Conservation (phyloP, 2,113 vertebrate genomes). For the Nothoprocta perdicaria region DNA sequence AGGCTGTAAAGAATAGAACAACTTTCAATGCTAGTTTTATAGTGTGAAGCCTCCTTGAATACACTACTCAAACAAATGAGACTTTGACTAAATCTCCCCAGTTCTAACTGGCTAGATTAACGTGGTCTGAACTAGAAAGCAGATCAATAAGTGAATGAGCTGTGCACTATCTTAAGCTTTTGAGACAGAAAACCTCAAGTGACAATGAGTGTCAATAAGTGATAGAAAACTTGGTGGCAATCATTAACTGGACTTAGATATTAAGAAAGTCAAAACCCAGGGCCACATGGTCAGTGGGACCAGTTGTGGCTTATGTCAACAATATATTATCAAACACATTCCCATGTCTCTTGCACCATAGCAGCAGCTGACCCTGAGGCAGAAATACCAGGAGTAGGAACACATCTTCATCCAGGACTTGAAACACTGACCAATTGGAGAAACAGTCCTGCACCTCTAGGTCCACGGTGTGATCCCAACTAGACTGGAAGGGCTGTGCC, state of each 20-base stretch:
- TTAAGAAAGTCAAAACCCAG: too few relatives aligned
- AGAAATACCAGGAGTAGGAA: neutral
- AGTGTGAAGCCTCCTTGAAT: neutral
- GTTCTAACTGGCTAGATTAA: neutral
- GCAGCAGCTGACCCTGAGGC: neutral
- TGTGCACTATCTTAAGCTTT: neutral
- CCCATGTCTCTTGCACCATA: accelerated
- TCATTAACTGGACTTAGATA: neutral
- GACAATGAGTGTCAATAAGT: too few relatives aligned
- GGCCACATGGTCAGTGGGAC: neutral
- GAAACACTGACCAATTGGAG: accelerated
- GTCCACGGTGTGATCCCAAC: neutral
- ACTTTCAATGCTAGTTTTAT: neutral
- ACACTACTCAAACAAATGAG: neutral
- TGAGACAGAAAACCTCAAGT: neutral
- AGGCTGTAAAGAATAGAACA: neutral
- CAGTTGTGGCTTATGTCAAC: neutral
- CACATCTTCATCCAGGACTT: accelerated
- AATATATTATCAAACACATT: neutral
- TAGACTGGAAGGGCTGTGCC: neutral
- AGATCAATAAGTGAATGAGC: neutral
- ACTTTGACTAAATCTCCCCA: neutral
- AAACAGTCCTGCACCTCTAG: neutral
- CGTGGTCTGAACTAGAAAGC: neutral
- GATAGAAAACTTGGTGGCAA: neutral